Evolutionary conservation across 2,888 invertebrate species (phyloP), one percentile per base, ranked within the genome.

Genomic region (Drosophila austrosaltans): DNA sequence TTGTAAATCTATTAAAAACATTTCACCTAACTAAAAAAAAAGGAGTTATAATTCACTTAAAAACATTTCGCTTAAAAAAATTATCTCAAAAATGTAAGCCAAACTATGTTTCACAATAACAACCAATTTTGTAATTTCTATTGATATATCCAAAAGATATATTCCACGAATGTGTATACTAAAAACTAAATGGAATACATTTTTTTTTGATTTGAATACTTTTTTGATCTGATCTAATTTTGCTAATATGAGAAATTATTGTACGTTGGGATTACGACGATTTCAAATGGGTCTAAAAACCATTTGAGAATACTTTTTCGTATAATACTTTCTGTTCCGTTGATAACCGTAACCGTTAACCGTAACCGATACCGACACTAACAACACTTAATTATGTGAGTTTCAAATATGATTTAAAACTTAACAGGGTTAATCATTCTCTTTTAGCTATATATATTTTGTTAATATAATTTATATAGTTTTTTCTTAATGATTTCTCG

Each of bases 211-310:
- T 88, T 83, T 28, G 2, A 80, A 78, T 75, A 78, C 56, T 83
- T 83, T 83, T 83, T 83, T 83, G 83, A 83, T 83, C 74, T 73
- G 73, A 16, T 16, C 59, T 72, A 61, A 76, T 78, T 74, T 39
- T 25, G 16, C 16, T 16, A 16, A 16, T 16, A 12, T 48, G 58
- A 69, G 63, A 82, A 85, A 82, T 88, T 83, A 88, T 83, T 83
- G 83, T 83, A 86, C 78, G 67, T 63, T 63, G 65, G 67, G 69
- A 39, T 36, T 53, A 63, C 5, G 59, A 63, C 3, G 59, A 39
- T 22, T 42, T 59, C 8, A 1, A 1, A 48, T 48, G 48, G 48
- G 10, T 25, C 40, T 25, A 25, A 28, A 42, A 40, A 59, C 10
- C 59, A 56, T 59, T 8, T 54, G 42, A 48, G 42, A 53, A 48